phyloP scores from a whole-genome alignment of 2,888 invertebrate species.

The Dendrolimus pini region DNA sequence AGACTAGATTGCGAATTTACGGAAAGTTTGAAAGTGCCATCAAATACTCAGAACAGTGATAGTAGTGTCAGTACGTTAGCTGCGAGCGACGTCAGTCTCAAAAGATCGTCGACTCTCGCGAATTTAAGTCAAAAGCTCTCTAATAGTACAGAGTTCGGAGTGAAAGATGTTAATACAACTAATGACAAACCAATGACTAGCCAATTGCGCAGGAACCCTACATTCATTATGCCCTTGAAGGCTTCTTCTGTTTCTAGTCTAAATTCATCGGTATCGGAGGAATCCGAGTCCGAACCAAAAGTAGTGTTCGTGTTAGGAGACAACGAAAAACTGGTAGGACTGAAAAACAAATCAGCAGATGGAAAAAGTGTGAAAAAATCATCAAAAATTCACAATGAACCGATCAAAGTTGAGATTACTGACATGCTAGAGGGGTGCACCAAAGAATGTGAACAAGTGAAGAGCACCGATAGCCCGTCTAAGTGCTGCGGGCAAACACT shows the following conservation, averaged over 20 bases:
- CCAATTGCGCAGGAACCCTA: constrained; percentile 44
- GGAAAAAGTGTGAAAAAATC: constrained; percentile 62
- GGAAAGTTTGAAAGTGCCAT: constrained; percentile 33
- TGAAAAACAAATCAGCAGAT: constrained; percentile 74
- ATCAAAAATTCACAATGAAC: constrained; percentile 42
- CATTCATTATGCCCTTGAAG: constrained; percentile 43
- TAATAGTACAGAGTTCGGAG: constrained; percentile 36
- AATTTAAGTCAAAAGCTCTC: constrained; percentile 58
- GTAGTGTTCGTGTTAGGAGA: constrained; percentile 85
- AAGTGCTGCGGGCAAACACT: constrained; percentile 69
- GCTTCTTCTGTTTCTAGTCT: constrained; percentile 53
- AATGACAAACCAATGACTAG: constrained; percentile 31
- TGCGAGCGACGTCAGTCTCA: constrained; percentile 46
- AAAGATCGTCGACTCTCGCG: constrained; percentile 49
- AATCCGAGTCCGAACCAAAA: constrained; percentile 44
- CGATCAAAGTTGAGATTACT: constrained; percentile 23
- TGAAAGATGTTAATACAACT: constrained; percentile 24
- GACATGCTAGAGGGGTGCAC: constrained; percentile 29
- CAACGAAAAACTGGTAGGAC: constrained; percentile 80
- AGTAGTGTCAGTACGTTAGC: constrained; percentile 48
- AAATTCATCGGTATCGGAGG: constrained; percentile 46
- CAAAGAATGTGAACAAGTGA: constrained; percentile 30
- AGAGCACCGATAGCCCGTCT: constrained; percentile 46
- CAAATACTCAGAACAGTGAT: constrained; percentile 47
- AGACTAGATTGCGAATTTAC: constrained; percentile 20